Evolutionary conservation across 2,888 invertebrate species (phyloP).

Genomic region (Cephus sareptanus): DNA sequence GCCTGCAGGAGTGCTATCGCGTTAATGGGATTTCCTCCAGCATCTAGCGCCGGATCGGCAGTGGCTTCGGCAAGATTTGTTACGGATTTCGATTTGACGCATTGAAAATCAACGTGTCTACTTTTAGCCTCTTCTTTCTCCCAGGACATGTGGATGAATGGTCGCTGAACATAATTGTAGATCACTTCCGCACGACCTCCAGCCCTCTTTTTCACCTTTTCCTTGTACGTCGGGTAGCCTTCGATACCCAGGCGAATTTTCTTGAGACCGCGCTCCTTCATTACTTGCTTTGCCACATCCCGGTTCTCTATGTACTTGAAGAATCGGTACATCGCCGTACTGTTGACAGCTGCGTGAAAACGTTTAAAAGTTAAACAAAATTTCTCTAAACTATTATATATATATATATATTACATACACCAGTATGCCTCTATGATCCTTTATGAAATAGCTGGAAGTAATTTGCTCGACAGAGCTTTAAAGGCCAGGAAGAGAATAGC

Average conservation of each 20-base stretch:
- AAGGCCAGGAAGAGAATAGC: too few species aligned
- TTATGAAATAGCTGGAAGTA: too few species aligned
- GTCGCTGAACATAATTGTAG: constrained; percentile 99
- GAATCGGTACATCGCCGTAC: constrained; percentile 95
- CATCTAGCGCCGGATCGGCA: constrained; percentile 84
- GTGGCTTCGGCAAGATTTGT: constrained; percentile 96
- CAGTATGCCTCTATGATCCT: too few species aligned
- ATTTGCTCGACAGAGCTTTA: too few species aligned
- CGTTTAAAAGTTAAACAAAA: background rate
- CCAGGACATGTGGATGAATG: constrained; percentile 99
- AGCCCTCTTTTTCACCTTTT: constrained; percentile 95
- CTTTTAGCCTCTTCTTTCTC: constrained; percentile 99
- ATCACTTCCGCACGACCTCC: constrained; percentile 97
- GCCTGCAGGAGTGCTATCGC: constrained; percentile 61
- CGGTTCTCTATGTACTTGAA: constrained; percentile 99
- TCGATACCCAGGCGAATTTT: constrained; percentile 99
- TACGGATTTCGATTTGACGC: constrained; percentile 97
- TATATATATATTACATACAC: background rate
- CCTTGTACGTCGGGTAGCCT: constrained; percentile 99
- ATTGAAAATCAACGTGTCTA: constrained; percentile 98
- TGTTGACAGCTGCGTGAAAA: constrained; percentile 81
- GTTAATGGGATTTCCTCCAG: constrained; percentile 69
- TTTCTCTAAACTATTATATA: background rate
- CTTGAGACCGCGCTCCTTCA: constrained; percentile 98
- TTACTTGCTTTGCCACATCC: constrained; percentile 98